Conservation (phyloP, 2,113 vertebrate genomes). For the Oncorhynchus gorbuscha region DNA sequence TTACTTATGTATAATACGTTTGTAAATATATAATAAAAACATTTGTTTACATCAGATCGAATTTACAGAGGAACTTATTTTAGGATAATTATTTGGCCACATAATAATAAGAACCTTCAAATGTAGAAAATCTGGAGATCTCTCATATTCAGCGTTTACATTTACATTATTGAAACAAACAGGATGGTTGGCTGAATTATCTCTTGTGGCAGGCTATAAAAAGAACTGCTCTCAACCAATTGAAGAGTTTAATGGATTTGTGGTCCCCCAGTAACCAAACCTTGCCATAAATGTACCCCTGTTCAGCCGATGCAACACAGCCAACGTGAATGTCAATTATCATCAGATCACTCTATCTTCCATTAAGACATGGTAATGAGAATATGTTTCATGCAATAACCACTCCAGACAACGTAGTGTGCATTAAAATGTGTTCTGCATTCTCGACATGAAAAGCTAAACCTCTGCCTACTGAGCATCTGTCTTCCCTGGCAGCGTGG, state of each 20-base stretch:
- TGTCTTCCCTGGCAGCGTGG: slow-evolving; percentile 18
- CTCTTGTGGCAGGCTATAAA: slow-evolving; percentile 37
- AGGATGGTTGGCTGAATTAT: not conserved
- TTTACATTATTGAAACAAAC: not conserved
- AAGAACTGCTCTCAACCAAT: slow-evolving; percentile 42
- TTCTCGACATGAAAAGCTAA: slow-evolving; percentile 28
- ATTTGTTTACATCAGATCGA: no score
- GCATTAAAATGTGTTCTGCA: not conserved
- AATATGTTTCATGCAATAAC: slow-evolving; percentile 9
- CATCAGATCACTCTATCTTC: not conserved
- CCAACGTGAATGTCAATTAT: not conserved
- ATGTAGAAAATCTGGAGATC: not conserved
- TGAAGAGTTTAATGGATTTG: slow-evolving; percentile 41
- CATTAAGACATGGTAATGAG: slow-evolving; percentile 21
- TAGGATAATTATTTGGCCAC: not conserved
- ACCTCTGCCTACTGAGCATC: slow-evolving; percentile 31
- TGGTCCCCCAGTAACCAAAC: slow-evolving; percentile 12
- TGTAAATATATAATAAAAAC: no score
- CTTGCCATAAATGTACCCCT: slow-evolving; percentile 10
- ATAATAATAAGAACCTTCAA: not conserved
- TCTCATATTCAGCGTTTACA: not conserved
- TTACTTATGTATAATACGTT: no score
- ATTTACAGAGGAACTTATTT: no score
- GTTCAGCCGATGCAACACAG: slow-evolving; percentile 25
- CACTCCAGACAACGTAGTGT: not conserved